Conservation (phyloP, 2,797 vertebrate species). For the Oreochromis mossambicus region DNA sequence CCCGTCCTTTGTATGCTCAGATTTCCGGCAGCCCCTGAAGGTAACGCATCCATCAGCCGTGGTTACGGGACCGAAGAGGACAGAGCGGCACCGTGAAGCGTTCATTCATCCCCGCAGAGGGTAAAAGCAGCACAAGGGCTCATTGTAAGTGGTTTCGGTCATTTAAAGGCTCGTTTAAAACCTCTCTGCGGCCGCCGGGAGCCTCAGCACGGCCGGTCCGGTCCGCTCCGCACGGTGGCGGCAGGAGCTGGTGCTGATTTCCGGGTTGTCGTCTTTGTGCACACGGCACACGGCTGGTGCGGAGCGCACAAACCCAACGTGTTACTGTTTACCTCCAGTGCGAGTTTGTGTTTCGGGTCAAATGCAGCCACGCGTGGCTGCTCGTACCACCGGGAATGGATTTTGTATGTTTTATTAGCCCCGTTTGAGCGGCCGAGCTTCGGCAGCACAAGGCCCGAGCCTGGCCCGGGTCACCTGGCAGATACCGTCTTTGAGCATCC, state of each 20-base stretch:
- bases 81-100: neutral
- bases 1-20: neutral
- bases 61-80: neutral
- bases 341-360: neutral
- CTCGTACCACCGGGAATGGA: fast-evolving
- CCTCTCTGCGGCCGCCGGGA: fast-evolving
- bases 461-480: neutral
- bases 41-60: neutral
- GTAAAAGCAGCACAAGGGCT: fast-evolving
- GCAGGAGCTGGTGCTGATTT: constrained; percentile 12
- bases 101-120: neutral
- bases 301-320: constrained; percentile 65
- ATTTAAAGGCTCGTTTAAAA: fast-evolving
- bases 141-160: neutral
- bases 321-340: constrained; percentile 60
- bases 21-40: constrained; percentile 25
- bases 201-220: neutral
- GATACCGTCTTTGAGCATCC: neutral
- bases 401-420: neutral
- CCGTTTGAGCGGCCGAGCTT: neutral
- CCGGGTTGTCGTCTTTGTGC: constrained; percentile 61
- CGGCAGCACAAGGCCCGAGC: constrained; percentile 1
- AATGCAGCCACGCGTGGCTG: neutral
- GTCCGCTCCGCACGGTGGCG: neutral
- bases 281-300: constrained; percentile 64